Evolutionary conservation across 2,888 invertebrate genomes (phyloP).

Genomic region (Trissoscelio sp.): DNA sequence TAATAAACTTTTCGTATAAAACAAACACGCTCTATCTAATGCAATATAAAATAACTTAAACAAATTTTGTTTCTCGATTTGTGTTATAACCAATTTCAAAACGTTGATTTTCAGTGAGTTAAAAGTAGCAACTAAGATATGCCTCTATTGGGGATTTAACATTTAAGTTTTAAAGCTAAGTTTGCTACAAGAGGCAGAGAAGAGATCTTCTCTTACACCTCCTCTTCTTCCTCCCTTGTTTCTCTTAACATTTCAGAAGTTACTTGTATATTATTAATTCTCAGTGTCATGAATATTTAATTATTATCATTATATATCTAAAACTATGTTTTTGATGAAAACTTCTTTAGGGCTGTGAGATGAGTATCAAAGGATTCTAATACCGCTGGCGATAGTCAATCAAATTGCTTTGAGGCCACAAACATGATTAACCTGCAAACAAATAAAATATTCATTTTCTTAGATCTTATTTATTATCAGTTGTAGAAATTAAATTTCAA

Average conservation of each 20-base stretch:
- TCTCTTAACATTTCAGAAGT: constrained; percentile 45
- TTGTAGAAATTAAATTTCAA: neutral
- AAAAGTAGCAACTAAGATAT: constrained; percentile 65
- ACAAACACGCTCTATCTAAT: constrained; percentile 39
- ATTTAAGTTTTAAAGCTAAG: constrained; percentile 63
- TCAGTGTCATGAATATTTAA: constrained; percentile 60
- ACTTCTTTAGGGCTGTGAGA: constrained; percentile 56
- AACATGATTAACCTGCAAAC: constrained; percentile 92
- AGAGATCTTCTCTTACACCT: constrained; percentile 3
- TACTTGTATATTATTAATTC: constrained; percentile 41
- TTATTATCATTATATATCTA: constrained; percentile 56
- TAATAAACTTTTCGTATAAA: constrained; percentile 52
- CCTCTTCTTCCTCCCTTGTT: constrained; percentile 2
- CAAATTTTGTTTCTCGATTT: constrained; percentile 30
- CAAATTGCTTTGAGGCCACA: constrained; percentile 88
- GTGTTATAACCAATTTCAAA: constrained; percentile 7
- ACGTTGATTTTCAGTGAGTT: constrained; percentile 21
- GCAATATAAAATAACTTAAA: constrained; percentile 34
- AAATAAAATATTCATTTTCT: constrained; percentile 11
- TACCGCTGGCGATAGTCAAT: constrained; percentile 16
- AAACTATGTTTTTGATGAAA: constrained; percentile 59
- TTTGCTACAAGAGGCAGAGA: constrained; percentile 46
- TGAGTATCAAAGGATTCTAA: constrained; percentile 61
- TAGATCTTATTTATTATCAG: neutral
- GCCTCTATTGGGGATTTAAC: constrained; percentile 62